Evolutionary conservation across 1,140 invertebrate genomes (phyloP).

Genomic region (Nautilus pompilius): DNA sequence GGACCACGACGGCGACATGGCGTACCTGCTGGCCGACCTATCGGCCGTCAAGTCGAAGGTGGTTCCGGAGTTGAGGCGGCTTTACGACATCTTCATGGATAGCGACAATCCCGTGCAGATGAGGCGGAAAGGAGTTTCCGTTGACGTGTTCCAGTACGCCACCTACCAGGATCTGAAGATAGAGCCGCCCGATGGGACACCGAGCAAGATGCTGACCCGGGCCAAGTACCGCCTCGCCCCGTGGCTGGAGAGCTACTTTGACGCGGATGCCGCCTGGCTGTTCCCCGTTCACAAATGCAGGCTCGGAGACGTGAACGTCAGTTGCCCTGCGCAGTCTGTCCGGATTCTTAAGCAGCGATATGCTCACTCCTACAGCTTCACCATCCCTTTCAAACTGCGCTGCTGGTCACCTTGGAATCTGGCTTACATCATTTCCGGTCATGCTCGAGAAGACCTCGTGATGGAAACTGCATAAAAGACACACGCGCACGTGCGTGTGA

Average conservation of each 20-base stretch:
- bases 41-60: not conserved
- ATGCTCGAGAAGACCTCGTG: no score
- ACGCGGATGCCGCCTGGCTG: not conserved
- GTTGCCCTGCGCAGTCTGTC: not conserved
- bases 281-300: not conserved
- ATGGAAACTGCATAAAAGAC: no score
- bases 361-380: no score
- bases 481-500: no score
- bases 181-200: not conserved
- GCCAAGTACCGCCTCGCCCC: not conserved
- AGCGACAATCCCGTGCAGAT: not conserved
- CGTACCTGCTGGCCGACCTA: not conserved
- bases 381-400: no score
- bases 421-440: no score
- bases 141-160: not conserved
- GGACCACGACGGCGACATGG: not conserved
- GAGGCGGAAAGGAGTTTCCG: not conserved
- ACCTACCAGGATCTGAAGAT: not conserved
- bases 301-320: not conserved
- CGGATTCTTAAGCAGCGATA: not conserved
- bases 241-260: not conserved
- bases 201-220: not conserved
- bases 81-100: not conserved
- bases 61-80: not conserved
- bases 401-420: no score